A percentile compares a stretch with the other conserved stretches of the same genome.
Evolutionary conservation across 2,797 vertebrate genomes (phyloP).

Genomic region (Sparidentex hasta): DNA sequence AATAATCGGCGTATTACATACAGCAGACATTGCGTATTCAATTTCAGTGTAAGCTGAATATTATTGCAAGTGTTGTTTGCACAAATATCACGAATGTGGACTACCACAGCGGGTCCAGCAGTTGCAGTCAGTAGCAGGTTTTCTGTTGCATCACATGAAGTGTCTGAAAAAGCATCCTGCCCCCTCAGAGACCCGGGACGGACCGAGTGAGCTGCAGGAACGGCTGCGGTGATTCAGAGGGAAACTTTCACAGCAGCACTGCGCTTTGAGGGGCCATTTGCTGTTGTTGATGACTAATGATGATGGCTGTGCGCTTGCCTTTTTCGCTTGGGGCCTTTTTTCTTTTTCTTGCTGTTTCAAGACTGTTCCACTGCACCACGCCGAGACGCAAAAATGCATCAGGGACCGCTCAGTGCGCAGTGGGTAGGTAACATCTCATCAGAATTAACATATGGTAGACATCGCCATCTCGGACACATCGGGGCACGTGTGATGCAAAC

Average conservation of each 20-base stretch:
- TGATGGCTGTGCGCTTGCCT: slow-evolving; percentile 40
- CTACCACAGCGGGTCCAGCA: slow-evolving; percentile 16
- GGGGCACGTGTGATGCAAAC: slow-evolving; percentile 17
- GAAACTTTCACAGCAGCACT: slow-evolving; percentile 47
- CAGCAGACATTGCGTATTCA: background rate
- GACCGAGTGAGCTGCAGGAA: slow-evolving; percentile 23
- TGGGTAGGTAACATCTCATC: background rate
- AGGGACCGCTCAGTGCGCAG: slow-evolving; percentile 2
- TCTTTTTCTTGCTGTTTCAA: background rate
- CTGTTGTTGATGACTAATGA: slow-evolving; percentile 66
- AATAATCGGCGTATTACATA: background rate
- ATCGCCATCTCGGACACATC: slow-evolving; percentile 23
- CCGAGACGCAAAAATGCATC: slow-evolving; percentile 27
- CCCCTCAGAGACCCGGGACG: slow-evolving; percentile 12
- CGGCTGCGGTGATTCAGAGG: slow-evolving; percentile 58
- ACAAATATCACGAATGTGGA: slow-evolving; percentile 13
- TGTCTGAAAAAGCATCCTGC: slow-evolving; percentile 41
- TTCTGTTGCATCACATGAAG: slow-evolving; percentile 38
- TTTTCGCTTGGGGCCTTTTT: slow-evolving; percentile 26
- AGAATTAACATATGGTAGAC: slow-evolving; percentile 20
- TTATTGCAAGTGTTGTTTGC: slow-evolving; percentile 8
- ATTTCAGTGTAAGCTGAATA: slow-evolving; percentile 31
- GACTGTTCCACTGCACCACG: slow-evolving; percentile 11
- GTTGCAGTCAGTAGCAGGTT: background rate
- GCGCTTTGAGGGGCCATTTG: slow-evolving; percentile 41